Evolutionary conservation across 1,140 invertebrate genomes (phyloP).

Genomic region (Ceratina australensis): DNA sequence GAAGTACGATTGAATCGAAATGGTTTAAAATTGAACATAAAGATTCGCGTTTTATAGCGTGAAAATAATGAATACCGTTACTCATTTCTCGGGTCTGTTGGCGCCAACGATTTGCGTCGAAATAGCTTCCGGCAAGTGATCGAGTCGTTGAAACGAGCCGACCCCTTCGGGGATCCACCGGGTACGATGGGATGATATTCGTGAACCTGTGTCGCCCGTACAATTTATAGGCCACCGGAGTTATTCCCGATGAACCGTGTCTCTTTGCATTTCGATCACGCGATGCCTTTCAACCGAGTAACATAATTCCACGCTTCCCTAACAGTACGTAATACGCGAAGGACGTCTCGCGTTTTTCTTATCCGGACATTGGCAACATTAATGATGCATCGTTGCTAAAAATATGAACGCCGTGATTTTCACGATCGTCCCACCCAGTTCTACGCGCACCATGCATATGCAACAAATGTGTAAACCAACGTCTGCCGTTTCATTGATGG

Average conservation of each 20-base stretch:
- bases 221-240: neutral
- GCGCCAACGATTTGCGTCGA: neutral
- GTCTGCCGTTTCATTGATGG: neutral
- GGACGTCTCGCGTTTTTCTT: slow-evolving; percentile 8
- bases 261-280: slow-evolving; percentile 24
- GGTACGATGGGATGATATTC: neutral
- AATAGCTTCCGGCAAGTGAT: slow-evolving; percentile 12
- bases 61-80: slow-evolving; percentile 24
- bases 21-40: no score
- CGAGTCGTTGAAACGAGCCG: neutral
- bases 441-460: slow-evolving; percentile 16
- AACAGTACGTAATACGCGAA: slow-evolving; percentile 26
- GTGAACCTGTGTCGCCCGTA: neutral
- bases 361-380: slow-evolving; percentile 24
- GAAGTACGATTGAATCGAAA: no score
- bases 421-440: slow-evolving; percentile 13
- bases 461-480: neutral
- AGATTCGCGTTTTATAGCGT: neutral
- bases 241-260: no score
- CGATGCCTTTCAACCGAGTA: no score
- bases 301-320: slow-evolving; percentile 18
- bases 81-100: neutral
- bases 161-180: neutral
- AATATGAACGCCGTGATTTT: slow-evolving; percentile 20
- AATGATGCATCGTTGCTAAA: slow-evolving; percentile 30